Evolutionary conservation across 2,888 invertebrate species (phyloP).

Genomic region (Nycteola revayana): DNA sequence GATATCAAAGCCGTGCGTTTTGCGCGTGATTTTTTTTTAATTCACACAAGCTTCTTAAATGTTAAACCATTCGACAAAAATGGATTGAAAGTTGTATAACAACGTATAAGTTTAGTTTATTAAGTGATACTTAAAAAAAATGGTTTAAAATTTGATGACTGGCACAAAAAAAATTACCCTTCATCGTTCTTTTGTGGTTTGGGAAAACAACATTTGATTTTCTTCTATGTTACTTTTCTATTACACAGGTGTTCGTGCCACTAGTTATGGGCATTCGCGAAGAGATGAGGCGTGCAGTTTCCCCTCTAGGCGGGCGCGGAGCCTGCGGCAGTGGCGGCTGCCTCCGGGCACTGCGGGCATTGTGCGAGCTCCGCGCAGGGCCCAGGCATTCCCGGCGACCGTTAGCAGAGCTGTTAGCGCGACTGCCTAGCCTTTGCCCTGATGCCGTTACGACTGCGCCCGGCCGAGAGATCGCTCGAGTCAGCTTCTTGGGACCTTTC

Average conservation of each 20-base stretch:
- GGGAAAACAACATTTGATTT: no score
- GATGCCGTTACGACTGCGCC: slow-evolving; percentile 87
- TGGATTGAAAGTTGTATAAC: no score
- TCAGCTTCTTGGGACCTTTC: slow-evolving; percentile 95
- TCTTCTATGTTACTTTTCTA: no score
- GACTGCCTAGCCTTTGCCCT: slow-evolving; percentile 84
- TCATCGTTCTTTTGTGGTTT: no score
- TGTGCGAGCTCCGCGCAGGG: slow-evolving; percentile 90
- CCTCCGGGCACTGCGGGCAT: slow-evolving; percentile 87
- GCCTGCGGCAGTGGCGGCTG: slow-evolving; percentile 86
- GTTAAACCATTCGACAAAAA: no score
- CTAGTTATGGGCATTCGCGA: slow-evolving; percentile 70
- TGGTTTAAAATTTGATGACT: no score
- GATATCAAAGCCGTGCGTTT: no score
- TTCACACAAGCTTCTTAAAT: no score
- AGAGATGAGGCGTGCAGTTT: slow-evolving; percentile 86
- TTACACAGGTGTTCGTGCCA: slow-evolving; percentile 65
- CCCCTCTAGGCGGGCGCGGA: slow-evolving; percentile 85
- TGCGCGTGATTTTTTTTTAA: no score
- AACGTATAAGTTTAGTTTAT: no score
- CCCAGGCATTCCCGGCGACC: slow-evolving; percentile 87
- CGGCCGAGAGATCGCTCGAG: slow-evolving; percentile 93
- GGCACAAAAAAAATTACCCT: no score
- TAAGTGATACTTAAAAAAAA: no score
- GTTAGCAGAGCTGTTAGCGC: slow-evolving; percentile 75